Base-by-base conservation (phyloP, 2,797 vertebrate species). In the Lagocephalus sceleratus region DNA sequence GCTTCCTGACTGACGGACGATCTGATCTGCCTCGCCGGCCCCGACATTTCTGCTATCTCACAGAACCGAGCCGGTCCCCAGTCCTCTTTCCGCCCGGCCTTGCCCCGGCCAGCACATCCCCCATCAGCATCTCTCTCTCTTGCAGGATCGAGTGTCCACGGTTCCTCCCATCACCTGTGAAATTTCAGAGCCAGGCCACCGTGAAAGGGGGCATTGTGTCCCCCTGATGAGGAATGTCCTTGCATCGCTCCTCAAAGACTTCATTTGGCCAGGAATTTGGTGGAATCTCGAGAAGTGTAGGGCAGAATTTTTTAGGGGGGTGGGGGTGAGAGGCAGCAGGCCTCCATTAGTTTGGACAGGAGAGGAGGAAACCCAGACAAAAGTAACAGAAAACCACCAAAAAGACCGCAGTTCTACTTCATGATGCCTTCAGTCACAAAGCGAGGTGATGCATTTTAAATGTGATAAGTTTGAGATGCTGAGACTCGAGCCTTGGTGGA, bases 181-280 rank as follows among this genome's bases (percentile, higher is more conserved):
- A 94, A 95, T 94, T 93, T 95, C 92, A 92, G 93, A 92, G 92
- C 76, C 51, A 71, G 84, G 89, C 85, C 90, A 92, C 63, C 76
- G 90, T 98, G 92, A 99, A 99, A 97, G 93, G 92, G 79, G 56
- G 81, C 91, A 94, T 98, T 98, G 95, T 99, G 92, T 92, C 85
- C 82, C 87, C 76, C 71, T 67, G 71, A 81, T 68, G 81, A 90
- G 93, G 96, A 97, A 98, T 96, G 93, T 91, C 89, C 88, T 87
- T 76, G 87, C 85, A 76, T 88, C 68, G 70, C 90, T 90, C 81
- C 85, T 90, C 91, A 91, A 94, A 94, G 93, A 92, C 85, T 94
- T 95, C 89, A 93, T 95, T 95, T 94, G 91, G 90, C 81, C 85
- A 92, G 93, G 94, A 98, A 97, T 99, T 93, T 95, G 87, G 93